Evolutionary conservation across 2,113 vertebrate genomes (phyloP).

Genomic region (Terrapene triunguis): DNA sequence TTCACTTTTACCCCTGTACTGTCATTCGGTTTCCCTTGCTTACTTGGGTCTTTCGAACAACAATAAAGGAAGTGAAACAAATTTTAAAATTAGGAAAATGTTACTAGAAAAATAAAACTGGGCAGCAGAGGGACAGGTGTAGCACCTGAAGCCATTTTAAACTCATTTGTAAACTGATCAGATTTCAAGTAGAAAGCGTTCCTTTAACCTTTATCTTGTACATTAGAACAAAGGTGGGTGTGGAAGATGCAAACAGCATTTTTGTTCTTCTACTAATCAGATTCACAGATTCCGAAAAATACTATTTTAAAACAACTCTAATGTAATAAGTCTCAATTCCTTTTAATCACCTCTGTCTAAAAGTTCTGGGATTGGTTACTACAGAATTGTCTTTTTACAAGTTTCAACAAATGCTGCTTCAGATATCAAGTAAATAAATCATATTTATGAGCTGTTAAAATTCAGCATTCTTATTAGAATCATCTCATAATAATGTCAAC

Average conservation of each 20-base stretch:
- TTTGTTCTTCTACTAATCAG: not conserved
- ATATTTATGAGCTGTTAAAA: not conserved
- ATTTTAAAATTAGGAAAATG: not conserved
- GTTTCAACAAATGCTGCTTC: not conserved
- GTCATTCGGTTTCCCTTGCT: not conserved
- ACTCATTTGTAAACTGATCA: not conserved
- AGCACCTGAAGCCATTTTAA: not conserved
- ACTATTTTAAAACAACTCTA: not conserved
- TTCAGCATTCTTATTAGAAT: conserved; percentile 7
- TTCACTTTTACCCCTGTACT: not conserved
- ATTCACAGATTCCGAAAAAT: not conserved
- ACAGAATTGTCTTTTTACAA: conserved; percentile 1
- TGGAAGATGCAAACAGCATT: not conserved
- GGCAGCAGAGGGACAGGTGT: not conserved
- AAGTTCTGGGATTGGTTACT: not conserved
- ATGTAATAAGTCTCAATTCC: not conserved
- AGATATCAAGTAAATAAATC: conserved; percentile 5
- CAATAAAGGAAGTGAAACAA: fast-evolving
- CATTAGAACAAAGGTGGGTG: not conserved
- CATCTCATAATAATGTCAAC: not conserved
- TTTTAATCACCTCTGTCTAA: not conserved
- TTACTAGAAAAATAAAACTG: not conserved
- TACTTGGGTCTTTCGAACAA: not conserved
- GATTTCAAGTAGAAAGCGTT: not conserved
- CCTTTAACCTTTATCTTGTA: not conserved